A percentile compares a stretch with the other conserved stretches of the same genome.
Conservation (phyloP, 2,888 invertebrate genomes). For the Chorisops tibialis region DNA sequence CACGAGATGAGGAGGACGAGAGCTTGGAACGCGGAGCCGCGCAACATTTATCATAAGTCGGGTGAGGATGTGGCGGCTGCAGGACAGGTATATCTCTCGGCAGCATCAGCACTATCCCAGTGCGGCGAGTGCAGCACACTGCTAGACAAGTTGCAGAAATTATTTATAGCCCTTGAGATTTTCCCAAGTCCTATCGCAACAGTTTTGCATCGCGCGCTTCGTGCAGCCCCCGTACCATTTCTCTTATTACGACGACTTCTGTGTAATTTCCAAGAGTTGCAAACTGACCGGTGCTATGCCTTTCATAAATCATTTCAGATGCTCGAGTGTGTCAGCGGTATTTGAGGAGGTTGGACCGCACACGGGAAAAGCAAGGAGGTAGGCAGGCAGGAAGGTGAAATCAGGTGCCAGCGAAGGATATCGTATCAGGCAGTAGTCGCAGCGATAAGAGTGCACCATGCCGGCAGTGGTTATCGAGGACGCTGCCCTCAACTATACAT, state of each 20-base stretch:
- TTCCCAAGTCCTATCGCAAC: slow-evolving; percentile 4
- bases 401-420: not conserved
- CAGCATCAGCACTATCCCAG: slow-evolving; percentile 2
- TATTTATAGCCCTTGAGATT: slow-evolving; percentile 25
- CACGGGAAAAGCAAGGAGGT: not conserved
- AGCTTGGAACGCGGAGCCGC: slow-evolving; percentile 21
- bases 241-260: not conserved
- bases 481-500: slow-evolving; percentile 27
- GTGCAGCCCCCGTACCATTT: not conserved
- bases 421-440: not conserved
- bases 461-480: slow-evolving; percentile 28
- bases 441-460: slow-evolving; percentile 12
- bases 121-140: not conserved
- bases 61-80: slow-evolving; percentile 22
- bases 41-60: slow-evolving; percentile 27
- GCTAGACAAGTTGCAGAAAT: slow-evolving; percentile 28
- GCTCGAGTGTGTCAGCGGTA: slow-evolving; percentile 4
- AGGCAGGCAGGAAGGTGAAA: slow-evolving; percentile 5
- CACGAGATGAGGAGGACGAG: slow-evolving; percentile 8
- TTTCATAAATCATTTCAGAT: slow-evolving; percentile 16
- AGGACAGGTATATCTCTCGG: slow-evolving; percentile 1
- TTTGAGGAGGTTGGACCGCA: slow-evolving; percentile 15
- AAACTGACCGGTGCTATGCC: not conserved
- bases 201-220: too few relatives aligned
- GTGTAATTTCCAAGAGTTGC: not conserved